Conservation (phyloP, 2,797 vertebrate species). For the Tauraco hartlaubi region DNA sequence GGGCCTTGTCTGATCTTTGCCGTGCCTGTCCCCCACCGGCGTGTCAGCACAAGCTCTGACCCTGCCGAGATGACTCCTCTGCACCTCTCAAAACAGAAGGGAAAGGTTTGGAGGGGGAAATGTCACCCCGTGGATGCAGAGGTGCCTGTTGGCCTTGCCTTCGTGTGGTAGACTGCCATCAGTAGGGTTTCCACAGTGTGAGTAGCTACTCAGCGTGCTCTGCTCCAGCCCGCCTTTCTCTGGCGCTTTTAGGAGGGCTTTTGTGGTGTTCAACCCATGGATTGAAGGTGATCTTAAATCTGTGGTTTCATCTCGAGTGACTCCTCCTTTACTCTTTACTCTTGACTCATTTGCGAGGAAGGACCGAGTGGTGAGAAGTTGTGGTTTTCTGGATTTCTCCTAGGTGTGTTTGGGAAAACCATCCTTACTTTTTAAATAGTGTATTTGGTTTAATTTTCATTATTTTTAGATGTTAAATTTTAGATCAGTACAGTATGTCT, state of each 20-base stretch:
- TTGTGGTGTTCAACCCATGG: accelerated
- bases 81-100: background rate
- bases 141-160: background rate
- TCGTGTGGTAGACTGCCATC: accelerated
- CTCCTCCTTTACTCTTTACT: background rate
- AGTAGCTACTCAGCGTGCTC: background rate
- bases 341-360: background rate
- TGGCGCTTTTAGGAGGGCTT: background rate
- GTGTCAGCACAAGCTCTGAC: accelerated
- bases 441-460: conserved; percentile 78
- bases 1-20: background rate
- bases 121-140: background rate
- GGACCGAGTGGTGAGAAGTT: background rate
- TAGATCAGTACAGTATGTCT: conserved; percentile 79
- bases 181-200: accelerated
- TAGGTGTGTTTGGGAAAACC: conserved; percentile 1
- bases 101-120: background rate
- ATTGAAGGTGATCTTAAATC: background rate
- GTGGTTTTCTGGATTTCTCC: background rate
- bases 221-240: background rate
- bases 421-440: background rate
- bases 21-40: accelerated
- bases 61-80: background rate
- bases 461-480: conserved; percentile 83
- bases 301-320: accelerated